phyloP scores from a whole-genome alignment of 1,140 invertebrate species.

The Diachasmimorpha longicaudata region DNA sequence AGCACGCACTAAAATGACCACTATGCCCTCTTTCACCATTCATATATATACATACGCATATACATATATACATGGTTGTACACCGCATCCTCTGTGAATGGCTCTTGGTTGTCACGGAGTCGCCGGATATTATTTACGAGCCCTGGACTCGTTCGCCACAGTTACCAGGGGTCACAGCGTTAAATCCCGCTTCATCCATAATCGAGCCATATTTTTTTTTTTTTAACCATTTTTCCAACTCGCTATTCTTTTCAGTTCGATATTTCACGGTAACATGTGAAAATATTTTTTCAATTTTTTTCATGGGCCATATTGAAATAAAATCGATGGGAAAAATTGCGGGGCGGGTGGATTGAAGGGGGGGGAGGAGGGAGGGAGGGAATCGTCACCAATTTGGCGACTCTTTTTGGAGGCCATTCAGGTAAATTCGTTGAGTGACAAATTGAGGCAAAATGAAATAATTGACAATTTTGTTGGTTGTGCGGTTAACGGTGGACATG shows the following conservation, averaged over 20 bases:
- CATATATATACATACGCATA: background rate
- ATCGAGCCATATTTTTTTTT: background rate
- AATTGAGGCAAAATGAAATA: constrained; percentile 43
- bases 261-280: background rate
- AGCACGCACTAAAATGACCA: constrained; percentile 19
- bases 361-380: too few relatives aligned
- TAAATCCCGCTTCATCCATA: constrained; percentile 3
- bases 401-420: background rate
- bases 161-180: background rate
- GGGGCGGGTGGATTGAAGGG: too few relatives aligned
- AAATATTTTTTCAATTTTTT: background rate
- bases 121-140: constrained; percentile 2
- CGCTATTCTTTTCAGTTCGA: background rate
- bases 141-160: background rate
- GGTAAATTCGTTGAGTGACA: constrained; percentile 24
- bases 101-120: background rate
- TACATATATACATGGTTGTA: background rate
- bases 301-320: background rate
- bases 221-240: background rate
- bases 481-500: background rate
- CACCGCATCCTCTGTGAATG: background rate
- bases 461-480: constrained; percentile 37
- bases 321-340: background rate
- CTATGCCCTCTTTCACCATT: background rate
- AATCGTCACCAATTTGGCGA: constrained; percentile 23